Evolutionary conservation across 2,113 vertebrate species (phyloP), one percentile per base, ranked within the genome.

Genomic region (Pristiophorus japonicus): DNA sequence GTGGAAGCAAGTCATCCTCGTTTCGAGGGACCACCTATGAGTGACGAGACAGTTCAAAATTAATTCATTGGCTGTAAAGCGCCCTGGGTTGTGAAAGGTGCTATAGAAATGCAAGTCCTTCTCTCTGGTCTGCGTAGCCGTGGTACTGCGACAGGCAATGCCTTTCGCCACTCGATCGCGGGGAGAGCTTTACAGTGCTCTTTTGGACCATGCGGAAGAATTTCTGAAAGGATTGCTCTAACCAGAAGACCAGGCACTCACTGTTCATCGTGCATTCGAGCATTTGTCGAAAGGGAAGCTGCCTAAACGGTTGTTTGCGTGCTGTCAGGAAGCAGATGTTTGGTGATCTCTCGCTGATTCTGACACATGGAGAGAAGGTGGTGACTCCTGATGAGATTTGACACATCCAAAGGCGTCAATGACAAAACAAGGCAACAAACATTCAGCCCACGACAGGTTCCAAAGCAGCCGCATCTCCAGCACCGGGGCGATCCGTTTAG

Each of bases 311-410:
- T 65, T 94, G 91, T 93, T 94, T 94, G 91, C 45, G 11, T 62
- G 63, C 62, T 42, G 34, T 66, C 62, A 94, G 91, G 91, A 94
- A 94, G 91, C 91, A 94, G 91, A 94, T 94, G 91, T 67, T 94
- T 94, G 63, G 62, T 94, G 91, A 94, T 94, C 91, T 66, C 91
- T 90, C 1, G 8, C 87, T 59, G 47, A 34, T 34, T 90, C 47
- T 94, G 91, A 18, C 20, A 42, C 91, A 67, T 93, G 38, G 59
- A 38, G 62, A n/a, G 51, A 66, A 66, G 62, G n/a, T 94, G 63
- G n/a, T 38, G n/a, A 65, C 91, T 94, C n/a, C 62, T 94, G 63
- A 66, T 94, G 38, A 67, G 63, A 27, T 1, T 3, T 59, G 51
- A 59, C 55, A 66, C 3, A 22, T 65, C 4, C n/a, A 66, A 94